These are phyloP conservation scores for Clanis bilineata DNA, from an alignment of 2,888 invertebrate species.

Conservation along the genomic window DNA sequence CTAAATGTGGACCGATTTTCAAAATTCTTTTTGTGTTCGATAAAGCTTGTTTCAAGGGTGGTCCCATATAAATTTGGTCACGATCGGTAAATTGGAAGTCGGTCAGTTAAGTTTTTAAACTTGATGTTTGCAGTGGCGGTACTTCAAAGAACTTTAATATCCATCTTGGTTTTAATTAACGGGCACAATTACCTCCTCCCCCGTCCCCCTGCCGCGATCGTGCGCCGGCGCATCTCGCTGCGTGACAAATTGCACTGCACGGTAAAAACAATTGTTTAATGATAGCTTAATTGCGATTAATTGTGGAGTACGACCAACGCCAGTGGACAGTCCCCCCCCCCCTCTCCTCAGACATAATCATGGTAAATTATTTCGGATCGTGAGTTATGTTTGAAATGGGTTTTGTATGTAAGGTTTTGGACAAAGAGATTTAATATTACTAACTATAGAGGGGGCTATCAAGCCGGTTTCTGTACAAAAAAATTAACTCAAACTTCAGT, in stretches of 20 bases:
- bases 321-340: background rate
- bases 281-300: slow-evolving; percentile 62
- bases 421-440: too few species aligned
- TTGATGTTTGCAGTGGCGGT: slow-evolving; percentile 28
- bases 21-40: too few species aligned
- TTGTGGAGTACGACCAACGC: slow-evolving; percentile 32
- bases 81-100: too few species aligned
- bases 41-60: too few species aligned
- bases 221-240: slow-evolving; percentile 37
- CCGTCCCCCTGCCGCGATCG: slow-evolving; percentile 7
- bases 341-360: background rate
- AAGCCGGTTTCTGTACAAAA: too few species aligned
- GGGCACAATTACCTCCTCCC: slow-evolving; percentile 18
- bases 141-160: slow-evolving; percentile 37
- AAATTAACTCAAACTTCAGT: too few species aligned
- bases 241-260: slow-evolving; percentile 59
- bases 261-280: slow-evolving; percentile 48
- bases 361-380: background rate
- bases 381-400: background rate
- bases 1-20: too few species aligned
- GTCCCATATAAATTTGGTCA: too few species aligned
- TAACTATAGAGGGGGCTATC: too few species aligned
- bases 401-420: slow-evolving; percentile 1
- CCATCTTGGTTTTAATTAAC: slow-evolving; percentile 40
- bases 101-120: too few species aligned